Evolutionary conservation across 2,888 invertebrate species (phyloP), one percentile per base, ranked within the genome.

Genomic region (Lochmaea crataegi): DNA sequence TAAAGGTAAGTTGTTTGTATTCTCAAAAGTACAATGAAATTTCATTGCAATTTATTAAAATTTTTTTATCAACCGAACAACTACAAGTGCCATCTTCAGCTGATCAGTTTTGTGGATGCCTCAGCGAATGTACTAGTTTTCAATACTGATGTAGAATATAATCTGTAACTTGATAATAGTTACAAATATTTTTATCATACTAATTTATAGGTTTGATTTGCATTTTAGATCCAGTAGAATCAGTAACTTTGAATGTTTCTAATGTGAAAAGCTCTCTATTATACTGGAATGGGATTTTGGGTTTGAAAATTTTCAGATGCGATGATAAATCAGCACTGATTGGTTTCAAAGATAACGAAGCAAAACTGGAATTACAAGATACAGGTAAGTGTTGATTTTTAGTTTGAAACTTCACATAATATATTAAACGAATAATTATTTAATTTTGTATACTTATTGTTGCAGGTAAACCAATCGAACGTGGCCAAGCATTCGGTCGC

Each of bases 401-500:
- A 45, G 12, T 32, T 53, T 14, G 2, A 22, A 22, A 22, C 22
- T 2, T 22, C 22, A 22, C 22, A 2, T n/a, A n/a, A n/a, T n/a
- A n/a, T 22, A 22, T 22, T 22, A 22, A 22, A 22, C 22, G 1
- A 32, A 32, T 63, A 14, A 41, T 38, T 32, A 14, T 41, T 69
- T 12, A 26, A 65, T 51, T 6, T 38, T 42, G 12, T 38, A 22
- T 14, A 26, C 56, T 51, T 16, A 56, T 53, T 76, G 76, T 76
- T 78, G 38, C 85, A 92, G 93, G 89, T 74, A 87, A 84, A 65
- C 87, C 91, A 45, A 89, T 99, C 3, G 91, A 97, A 84, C 94
- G 94, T 78, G 97, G 94, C 2, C 92, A 94, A 84, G 97, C 97
- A 0, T 98, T 95, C 88, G 99, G 99, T 0, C 91, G 99, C 71